phyloP scores from a whole-genome alignment of 23 tunicate genomes.

The Trididemnum clinides region DNA sequence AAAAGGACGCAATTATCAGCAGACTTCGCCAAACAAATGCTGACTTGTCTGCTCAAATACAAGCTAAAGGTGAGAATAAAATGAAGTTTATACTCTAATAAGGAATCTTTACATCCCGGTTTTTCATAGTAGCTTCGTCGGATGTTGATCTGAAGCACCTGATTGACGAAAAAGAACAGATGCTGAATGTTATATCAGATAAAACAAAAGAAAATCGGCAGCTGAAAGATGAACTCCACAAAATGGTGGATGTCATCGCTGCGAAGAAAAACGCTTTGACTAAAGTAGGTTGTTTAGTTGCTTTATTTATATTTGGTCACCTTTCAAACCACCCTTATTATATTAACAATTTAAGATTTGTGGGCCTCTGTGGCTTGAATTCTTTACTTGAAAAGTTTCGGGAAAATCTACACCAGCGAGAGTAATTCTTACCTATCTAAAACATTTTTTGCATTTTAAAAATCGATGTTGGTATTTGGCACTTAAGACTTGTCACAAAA shows the following conservation, averaged over 20 bases:
- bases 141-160: constrained; percentile 15
- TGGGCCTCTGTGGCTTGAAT: not conserved
- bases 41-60: not conserved
- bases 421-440: too few relatives aligned
- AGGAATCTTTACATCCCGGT: too few relatives aligned
- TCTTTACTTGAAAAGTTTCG: too few relatives aligned
- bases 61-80: too few relatives aligned
- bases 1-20: not conserved
- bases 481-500: too few relatives aligned
- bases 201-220: constrained; percentile 83
- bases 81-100: too few relatives aligned
- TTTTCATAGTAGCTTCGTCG: not conserved
- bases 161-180: constrained; percentile 70
- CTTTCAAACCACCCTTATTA: not conserved
- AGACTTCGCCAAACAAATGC: not conserved
- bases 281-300: constrained; percentile 38
- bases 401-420: too few relatives aligned
- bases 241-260: constrained; percentile 67
- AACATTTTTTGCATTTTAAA: too few relatives aligned
- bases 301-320: not conserved
- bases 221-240: constrained; percentile 74
- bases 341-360: not conserved
- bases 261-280: constrained; percentile 52
- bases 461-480: too few relatives aligned
- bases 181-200: constrained; percentile 71